A percentile compares a stretch with the other conserved stretches of the same genome.
Conservation (phyloP, 2,113 vertebrate species). For the Antechinus stuartii region DNA sequence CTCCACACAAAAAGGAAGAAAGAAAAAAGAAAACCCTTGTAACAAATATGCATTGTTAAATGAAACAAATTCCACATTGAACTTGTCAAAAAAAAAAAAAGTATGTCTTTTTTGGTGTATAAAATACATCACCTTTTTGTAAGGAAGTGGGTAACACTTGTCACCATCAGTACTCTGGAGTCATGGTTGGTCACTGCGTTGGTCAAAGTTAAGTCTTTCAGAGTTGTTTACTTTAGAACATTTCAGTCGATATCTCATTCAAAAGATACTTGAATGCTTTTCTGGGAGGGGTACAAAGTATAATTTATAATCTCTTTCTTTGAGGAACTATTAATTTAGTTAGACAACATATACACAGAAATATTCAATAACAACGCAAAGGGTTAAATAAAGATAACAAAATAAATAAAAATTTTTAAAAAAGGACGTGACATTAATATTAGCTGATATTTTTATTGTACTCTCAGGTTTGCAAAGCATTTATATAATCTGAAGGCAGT, state of each 20-base stretch:
- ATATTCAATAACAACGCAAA: neutral
- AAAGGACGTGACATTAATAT: neutral
- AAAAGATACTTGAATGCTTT: slow-evolving; percentile 22
- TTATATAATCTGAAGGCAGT: neutral
- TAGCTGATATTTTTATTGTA: neutral
- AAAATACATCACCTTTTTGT: neutral
- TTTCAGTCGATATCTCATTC: neutral
- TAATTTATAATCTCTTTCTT: neutral
- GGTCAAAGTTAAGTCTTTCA: neutral
- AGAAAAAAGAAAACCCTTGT: neutral
- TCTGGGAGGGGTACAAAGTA: neutral
- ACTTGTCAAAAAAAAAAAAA: neutral
- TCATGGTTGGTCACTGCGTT: neutral
- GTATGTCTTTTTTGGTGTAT: neutral
- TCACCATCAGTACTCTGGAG: neutral
- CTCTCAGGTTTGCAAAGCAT: neutral
- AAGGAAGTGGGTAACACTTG: neutral
- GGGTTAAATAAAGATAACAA: slow-evolving; percentile 22
- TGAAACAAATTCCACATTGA: neutral
- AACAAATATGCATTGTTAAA: neutral
- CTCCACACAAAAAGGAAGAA: neutral
- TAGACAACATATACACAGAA: neutral
- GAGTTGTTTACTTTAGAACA: neutral
- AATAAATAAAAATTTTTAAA: neutral
- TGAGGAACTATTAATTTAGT: slow-evolving; percentile 52